A percentile compares a stretch with the other conserved stretches of the same genome.
Evolutionary conservation across 2,888 invertebrate genomes (phyloP).

Genomic region (Vanessa cardui): DNA sequence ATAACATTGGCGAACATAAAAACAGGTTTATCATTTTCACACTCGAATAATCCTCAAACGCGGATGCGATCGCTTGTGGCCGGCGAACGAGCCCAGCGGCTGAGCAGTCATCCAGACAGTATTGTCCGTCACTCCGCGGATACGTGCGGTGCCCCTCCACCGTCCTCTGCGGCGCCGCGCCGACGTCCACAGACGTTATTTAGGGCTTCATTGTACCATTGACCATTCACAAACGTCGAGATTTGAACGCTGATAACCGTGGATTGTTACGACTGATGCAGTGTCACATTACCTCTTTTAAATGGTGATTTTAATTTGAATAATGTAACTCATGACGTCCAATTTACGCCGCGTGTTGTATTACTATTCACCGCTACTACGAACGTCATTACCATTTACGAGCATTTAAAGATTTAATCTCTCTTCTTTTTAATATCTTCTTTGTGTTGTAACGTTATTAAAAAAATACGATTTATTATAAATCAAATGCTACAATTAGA

Average conservation of each 20-base stretch:
- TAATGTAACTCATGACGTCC: conserved; percentile 38
- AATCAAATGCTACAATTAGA: background rate
- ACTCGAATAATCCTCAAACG: conserved; percentile 62
- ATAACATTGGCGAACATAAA: conserved; percentile 29
- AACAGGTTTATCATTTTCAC: conserved; percentile 60
- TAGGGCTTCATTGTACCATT: conserved; percentile 77
- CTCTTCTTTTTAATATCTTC: background rate
- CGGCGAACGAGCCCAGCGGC: conserved; percentile 60
- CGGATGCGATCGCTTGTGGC: conserved; percentile 55
- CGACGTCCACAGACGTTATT: conserved; percentile 74
- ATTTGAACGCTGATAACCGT: conserved; percentile 72
- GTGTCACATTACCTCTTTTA: conserved; percentile 60
- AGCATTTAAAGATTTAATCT: background rate
- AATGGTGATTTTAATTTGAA: conserved; percentile 45
- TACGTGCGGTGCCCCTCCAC: conserved; percentile 53
- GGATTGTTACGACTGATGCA: conserved; percentile 73
- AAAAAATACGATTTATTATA: background rate
- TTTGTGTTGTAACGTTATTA: background rate
- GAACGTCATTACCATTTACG: conserved; percentile 20
- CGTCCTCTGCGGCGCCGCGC: conserved; percentile 75
- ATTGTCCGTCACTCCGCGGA: conserved; percentile 75
- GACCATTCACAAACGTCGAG: conserved; percentile 60
- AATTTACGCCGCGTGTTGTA: conserved; percentile 34
- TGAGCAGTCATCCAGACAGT: conserved; percentile 64
- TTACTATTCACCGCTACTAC: background rate